phyloP scores from a whole-genome alignment of 2,113 vertebrate species.

The Quiscalus mexicanus region DNA sequence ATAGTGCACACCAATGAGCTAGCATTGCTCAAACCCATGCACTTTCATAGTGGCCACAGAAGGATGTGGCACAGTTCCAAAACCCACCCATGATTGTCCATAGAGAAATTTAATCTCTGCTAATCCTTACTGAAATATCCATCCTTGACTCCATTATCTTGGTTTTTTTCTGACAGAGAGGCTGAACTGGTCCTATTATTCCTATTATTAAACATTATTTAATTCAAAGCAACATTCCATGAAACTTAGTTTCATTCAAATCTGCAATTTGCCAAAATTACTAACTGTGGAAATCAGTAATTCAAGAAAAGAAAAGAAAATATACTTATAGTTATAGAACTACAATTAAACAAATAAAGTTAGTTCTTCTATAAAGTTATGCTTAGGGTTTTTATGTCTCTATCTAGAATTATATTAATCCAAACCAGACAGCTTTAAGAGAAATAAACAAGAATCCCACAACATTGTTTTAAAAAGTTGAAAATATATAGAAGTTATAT shows the following conservation, averaged over 20 bases:
- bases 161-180: not conserved
- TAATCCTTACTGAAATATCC: conserved; percentile 1
- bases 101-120: not conserved
- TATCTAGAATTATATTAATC: not conserved
- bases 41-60: not conserved
- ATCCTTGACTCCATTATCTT: not conserved
- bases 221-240: not conserved
- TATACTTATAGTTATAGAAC: not conserved
- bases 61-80: not conserved
- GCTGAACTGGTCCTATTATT: not conserved
- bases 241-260: not conserved
- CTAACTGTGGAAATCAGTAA: not conserved
- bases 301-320: not conserved
- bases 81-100: not conserved
- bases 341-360: not conserved
- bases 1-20: not conserved
- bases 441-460: not conserved
- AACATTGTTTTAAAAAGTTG: not conserved
- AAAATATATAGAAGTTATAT: not conserved
- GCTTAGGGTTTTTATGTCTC: not conserved
- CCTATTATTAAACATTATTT: not conserved
- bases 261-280: not conserved
- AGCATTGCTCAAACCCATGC: not conserved
- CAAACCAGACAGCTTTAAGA: not conserved
- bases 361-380: not conserved